Evolutionary conservation across 2,113 vertebrate genomes (phyloP).

Genomic region (Otolemur garnettii): DNA sequence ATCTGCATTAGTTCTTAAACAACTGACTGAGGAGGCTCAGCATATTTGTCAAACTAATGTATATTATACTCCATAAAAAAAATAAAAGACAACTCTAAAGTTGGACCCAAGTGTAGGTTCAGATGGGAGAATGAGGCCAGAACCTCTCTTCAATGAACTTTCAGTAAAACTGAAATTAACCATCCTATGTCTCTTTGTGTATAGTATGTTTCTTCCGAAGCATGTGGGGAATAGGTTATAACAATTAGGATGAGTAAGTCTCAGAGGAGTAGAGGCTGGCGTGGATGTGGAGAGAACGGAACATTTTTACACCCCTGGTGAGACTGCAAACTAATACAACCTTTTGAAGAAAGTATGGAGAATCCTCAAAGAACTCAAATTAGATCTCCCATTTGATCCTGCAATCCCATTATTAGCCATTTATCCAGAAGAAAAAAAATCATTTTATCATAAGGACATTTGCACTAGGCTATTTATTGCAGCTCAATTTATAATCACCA

Average conservation of each 20-base stretch:
- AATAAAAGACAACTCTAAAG: neutral
- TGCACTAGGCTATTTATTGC: too few species aligned
- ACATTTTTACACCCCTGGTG: too few species aligned
- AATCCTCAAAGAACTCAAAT: too few species aligned
- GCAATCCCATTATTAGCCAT: too few species aligned
- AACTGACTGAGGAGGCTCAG: neutral
- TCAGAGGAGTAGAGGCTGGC: too few species aligned
- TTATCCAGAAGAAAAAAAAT: too few species aligned
- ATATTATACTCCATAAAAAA: neutral
- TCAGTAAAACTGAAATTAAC: neutral
- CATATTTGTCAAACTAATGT: neutral
- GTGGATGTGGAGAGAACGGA: too few species aligned
- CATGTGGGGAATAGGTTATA: neutral
- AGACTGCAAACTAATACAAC: too few species aligned
- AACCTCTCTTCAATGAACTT: neutral
- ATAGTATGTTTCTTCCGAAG: neutral
- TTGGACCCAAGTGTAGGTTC: neutral
- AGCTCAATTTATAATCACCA: too few species aligned
- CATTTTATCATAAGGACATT: too few species aligned
- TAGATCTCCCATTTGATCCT: too few species aligned
- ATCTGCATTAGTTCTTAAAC: neutral
- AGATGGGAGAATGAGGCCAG: neutral
- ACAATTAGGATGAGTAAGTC: neutral
- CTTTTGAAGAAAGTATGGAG: too few species aligned
- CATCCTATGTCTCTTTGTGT: neutral